A percentile compares a stretch with the other conserved stretches of the same genome.
Evolutionary conservation across 2,113 vertebrate genomes (phyloP).

Genomic region (Thryonomys swinderianus): DNA sequence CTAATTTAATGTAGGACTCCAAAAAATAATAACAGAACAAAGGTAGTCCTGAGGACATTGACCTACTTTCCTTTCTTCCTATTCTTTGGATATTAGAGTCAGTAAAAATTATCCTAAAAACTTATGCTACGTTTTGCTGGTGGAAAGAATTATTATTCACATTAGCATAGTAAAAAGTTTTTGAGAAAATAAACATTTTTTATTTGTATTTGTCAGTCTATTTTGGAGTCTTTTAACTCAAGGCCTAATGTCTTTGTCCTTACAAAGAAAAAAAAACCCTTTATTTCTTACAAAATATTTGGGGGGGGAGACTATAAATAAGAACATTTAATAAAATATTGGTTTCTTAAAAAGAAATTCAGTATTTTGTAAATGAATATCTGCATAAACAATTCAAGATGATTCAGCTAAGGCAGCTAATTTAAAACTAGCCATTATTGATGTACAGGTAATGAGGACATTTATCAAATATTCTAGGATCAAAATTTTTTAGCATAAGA

Average conservation of each 20-base stretch:
- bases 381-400: not conserved
- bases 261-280: not conserved
- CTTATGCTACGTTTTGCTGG: not conserved
- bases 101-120: not conserved
- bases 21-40: not conserved
- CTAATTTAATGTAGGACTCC: not conserved
- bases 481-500: not conserved
- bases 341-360: not conserved
- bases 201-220: not conserved
- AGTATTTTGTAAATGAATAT: not conserved
- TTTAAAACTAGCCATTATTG: not conserved
- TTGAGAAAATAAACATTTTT: not conserved
- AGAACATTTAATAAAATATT: not conserved
- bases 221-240: not conserved
- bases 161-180: not conserved
- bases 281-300: not conserved
- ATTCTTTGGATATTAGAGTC: not conserved
- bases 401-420: not conserved
- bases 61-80: not conserved
- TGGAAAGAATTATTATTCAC: not conserved
- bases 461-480: not conserved
- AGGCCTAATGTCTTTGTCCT: not conserved
- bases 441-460: not conserved
- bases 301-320: not conserved
- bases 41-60: accelerated